Percentiles rank a stretch among this genome's conserved stretches.
Conservation (phyloP, 2,797 vertebrate genomes). For the Pangasius macronema region DNA sequence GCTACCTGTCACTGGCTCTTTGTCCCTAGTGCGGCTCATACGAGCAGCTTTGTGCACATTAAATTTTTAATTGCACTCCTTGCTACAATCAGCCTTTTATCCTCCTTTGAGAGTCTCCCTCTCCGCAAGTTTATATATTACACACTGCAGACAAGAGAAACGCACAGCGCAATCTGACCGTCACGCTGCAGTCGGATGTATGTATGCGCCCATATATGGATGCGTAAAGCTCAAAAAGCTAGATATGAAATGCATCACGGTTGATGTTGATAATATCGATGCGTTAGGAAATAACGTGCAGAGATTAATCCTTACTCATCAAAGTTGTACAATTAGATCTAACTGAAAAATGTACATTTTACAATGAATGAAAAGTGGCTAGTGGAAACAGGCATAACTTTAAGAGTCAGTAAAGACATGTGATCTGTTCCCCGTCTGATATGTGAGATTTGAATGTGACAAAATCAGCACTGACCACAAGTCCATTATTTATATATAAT, state of each 20-base stretch:
- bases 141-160: conserved; percentile 40
- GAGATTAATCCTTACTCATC: not conserved
- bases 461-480: not conserved
- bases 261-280: conserved; percentile 10
- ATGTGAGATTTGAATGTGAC: not conserved
- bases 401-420: not conserved
- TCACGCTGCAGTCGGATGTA: not conserved
- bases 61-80: conserved; percentile 65
- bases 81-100: conserved; percentile 63
- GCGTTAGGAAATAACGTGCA: not conserved
- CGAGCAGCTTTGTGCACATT: conserved; percentile 62
- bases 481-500: not conserved
- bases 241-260: not conserved
- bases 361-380: not conserved
- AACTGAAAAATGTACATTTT: not conserved
- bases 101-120: conserved; percentile 56
- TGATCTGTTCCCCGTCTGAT: not conserved
- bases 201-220: not conserved
- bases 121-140: conserved; percentile 53
- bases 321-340: not conserved
- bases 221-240: not conserved
- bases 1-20: conserved; percentile 65
- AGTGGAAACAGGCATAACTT: not conserved
- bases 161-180: conserved; percentile 23
- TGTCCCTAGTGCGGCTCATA: conserved; percentile 61